Evolutionary conservation across 2,888 invertebrate genomes (phyloP).

Genomic region (Callyntrura guangdongensis): DNA sequence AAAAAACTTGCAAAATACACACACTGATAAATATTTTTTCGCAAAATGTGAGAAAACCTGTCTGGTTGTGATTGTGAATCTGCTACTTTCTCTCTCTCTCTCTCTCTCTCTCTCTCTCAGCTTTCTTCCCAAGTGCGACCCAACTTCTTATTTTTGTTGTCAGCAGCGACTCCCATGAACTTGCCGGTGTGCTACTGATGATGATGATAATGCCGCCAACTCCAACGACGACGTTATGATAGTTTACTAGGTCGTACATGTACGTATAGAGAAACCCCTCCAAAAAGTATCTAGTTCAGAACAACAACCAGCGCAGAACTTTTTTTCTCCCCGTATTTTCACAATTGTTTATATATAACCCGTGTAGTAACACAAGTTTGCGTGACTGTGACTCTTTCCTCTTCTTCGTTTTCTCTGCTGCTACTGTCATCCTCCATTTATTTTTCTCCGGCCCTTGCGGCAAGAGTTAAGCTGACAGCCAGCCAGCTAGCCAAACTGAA

Average conservation of each 20-base stretch:
- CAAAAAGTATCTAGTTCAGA: not conserved
- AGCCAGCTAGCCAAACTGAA: slow-evolving; percentile 25
- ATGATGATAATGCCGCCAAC: not conserved
- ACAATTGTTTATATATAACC: no score
- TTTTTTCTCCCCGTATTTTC: not conserved
- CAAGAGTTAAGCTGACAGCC: slow-evolving; percentile 53
- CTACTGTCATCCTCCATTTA: slow-evolving; percentile 61
- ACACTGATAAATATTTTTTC: not conserved
- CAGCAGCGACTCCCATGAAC: slow-evolving; percentile 32
- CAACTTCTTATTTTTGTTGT: no score
- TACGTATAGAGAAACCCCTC: not conserved
- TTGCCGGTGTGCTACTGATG: slow-evolving; percentile 12
- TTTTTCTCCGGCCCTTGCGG: slow-evolving; percentile 42
- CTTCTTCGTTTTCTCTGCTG: slow-evolving; percentile 34
- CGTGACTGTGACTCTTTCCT: slow-evolving; percentile 53
- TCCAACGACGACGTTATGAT: not conserved
- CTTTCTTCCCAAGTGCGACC: no score
- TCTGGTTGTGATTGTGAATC: not conserved
- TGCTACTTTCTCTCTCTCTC: no score
- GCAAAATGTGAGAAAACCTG: not conserved
- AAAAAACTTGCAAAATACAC: slow-evolving; percentile 2
- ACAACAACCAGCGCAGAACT: not conserved
- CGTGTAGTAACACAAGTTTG: slow-evolving; percentile 31
- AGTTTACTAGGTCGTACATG: no score
- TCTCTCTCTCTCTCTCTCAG: no score